Base-by-base conservation (phyloP, 2,888 invertebrate genomes). In the Nebria salina region DNA sequence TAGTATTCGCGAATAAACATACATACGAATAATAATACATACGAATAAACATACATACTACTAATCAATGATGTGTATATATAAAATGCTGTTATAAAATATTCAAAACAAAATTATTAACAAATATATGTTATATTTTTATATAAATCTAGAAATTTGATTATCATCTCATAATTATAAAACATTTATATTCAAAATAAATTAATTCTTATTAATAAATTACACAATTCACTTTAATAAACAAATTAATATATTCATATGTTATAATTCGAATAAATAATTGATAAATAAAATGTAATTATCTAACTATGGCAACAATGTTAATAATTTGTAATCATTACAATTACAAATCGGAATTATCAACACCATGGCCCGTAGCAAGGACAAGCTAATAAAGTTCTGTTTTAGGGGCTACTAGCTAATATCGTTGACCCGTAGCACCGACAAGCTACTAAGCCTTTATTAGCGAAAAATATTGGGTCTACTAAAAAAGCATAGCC, bases 341-440 rank as follows among this genome's bases (percentile, higher is more conserved):
- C 2, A 73, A 41, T 75, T 64, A 64, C 42, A 75, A 75, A 75
- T 64, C 42, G 73, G 6, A 75, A 41, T 75, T 64, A 75, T 20
- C 4, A 9, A 75, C 75, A 75, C 20, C 20, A 20, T 20, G 20
- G 20, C 20, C 20, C 20, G 20, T 20, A 20, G 20, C 20, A 20
- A 20, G 20, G 20, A 20, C 20, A 20, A 20, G 20, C 20, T 1
- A 20, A 0, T 20, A 20, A 20, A 20, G 20, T 20, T 20, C 20
- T 20, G 20, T 20, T 1, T 20, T 20, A 20, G 20, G 20, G 20
- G 1, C 20, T 20, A 20, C 20, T 20, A n/a, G n/a, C n/a, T n/a
- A n/a, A n/a, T n/a, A n/a, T n/a, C n/a, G n/a, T n/a, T n/a, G n/a
- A n/a, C n/a, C n/a, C n/a, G n/a, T n/a, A n/a, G n/a, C n/a, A 20